Evolutionary conservation across 2,888 invertebrate species (phyloP), one percentile per base, ranked within the genome.

Genomic region (Drosophila percnosoma): DNA sequence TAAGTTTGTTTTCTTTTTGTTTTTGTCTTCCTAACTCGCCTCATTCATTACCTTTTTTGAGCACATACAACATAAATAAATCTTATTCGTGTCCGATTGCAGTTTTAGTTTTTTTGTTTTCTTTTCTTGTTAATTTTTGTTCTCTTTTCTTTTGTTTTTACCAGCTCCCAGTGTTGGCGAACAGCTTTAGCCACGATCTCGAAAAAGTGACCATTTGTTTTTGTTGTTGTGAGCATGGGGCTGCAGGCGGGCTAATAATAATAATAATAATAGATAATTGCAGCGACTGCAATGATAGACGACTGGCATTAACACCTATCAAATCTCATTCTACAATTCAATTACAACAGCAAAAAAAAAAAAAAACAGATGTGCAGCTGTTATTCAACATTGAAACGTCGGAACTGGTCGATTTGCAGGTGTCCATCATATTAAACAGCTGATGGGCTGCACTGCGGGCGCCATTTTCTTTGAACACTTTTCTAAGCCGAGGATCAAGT

Each of bases 401-500:
- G 2, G 2, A 45, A 45, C 8, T 15, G 45, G 24, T 45, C 45
- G 24, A 15, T 7, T n/a, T 21, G 66, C 61, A 68, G 68, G 64
- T 45, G 8, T 15, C 15, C 45, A 45, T 73, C 76, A 69, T 60
- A 24, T 36, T 65, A 65, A 36, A 27, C 52, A 53, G 60, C 48
- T 42, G 45, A 66, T 57, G 52, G 65, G 63, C 82, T 78, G 68
- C 82, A 55, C 82, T 75, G 67, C 36, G 36, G 63, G 66, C 70
- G 83, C 77, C 61, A 75, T 75, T 64, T 61, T 63, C 63, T 55
- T 64, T 77, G 55, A 71, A 75, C 75, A 76, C 73, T 79, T 63
- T 78, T 57, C 40, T 42, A 68, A 68, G 63, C 64, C 61, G 65
- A 68, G 61, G 58, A 58, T 45, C 18, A 62, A 54, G 48, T 71